Percentiles rank a stretch among this genome's conserved stretches.
These are phyloP conservation scores for Notechis scutatus DNA, from an alignment of 2,113 vertebrate species.

Conservation along the genomic window DNA sequence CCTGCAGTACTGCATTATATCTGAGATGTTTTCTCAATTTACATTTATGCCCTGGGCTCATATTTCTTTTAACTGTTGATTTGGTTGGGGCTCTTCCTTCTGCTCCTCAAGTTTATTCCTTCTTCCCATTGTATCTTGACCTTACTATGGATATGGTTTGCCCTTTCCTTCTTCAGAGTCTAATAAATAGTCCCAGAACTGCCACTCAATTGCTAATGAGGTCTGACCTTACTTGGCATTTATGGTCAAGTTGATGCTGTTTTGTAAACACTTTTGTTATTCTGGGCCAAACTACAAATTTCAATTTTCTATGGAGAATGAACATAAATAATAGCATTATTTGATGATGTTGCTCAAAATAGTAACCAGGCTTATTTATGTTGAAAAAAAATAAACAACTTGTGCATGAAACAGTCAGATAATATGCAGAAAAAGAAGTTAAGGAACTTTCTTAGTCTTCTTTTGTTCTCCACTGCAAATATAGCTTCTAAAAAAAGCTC, in stretches of 20 bases:
- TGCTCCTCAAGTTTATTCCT: neutral
- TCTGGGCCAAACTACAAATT: neutral
- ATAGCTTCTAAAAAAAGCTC: neutral
- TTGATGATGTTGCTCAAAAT: neutral
- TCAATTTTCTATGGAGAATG: neutral
- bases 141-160: neutral
- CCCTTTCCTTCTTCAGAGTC: neutral
- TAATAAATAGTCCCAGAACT: neutral
- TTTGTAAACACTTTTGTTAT: neutral
- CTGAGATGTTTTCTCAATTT: neutral
- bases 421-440: neutral
- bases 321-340: neutral
- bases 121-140: neutral
- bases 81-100: neutral
- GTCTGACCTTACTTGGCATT: neutral
- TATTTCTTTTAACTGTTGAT: neutral
- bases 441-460: neutral
- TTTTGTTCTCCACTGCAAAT: neutral
- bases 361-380: neutral
- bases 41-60: neutral
- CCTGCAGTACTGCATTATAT: neutral
- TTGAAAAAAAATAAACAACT: neutral
- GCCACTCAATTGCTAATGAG: neutral
- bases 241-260: neutral
- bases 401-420: neutral